Evolutionary conservation across 92 coral and sea anemone species (phyloP).

Genomic region (Hydrozoanthus gracilis): DNA sequence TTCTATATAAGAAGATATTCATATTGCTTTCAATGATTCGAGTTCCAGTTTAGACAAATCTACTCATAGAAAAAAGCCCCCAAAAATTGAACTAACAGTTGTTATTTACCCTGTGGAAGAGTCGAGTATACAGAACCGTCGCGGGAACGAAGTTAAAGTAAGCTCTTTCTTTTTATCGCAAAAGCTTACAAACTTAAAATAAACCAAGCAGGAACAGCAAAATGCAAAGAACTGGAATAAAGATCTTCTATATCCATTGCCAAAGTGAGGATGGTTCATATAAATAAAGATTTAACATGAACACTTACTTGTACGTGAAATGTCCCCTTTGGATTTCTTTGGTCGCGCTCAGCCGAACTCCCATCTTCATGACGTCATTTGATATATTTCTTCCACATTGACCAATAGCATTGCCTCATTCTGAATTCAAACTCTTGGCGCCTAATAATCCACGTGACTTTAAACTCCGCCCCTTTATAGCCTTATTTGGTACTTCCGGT

Average conservation of each 20-base stretch:
- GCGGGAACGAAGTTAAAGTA: slow-evolving; percentile 15
- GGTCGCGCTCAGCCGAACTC: slow-evolving; percentile 78
- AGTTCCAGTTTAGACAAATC: neutral
- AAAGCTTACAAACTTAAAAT: slow-evolving; percentile 12
- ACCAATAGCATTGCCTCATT: slow-evolving; percentile 75
- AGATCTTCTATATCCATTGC: neutral
- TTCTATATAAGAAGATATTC: neutral
- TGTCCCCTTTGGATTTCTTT: slow-evolving; percentile 74
- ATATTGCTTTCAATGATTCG: neutral
- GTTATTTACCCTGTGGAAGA: slow-evolving; percentile 44
- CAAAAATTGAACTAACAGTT: slow-evolving; percentile 14
- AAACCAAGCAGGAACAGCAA: neutral
- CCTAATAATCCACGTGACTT: slow-evolving; percentile 85
- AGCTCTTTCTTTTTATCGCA: slow-evolving; percentile 27
- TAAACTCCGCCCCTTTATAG: slow-evolving; percentile 76
- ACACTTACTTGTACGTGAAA: slow-evolving; percentile 68
- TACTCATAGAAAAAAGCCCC: neutral
- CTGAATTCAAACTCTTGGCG: slow-evolving; percentile 95
- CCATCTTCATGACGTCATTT: slow-evolving; percentile 88
- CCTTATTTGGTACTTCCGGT: slow-evolving; percentile 85
- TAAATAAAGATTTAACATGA: slow-evolving; percentile 73
- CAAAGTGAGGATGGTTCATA: slow-evolving; percentile 74
- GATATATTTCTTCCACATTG: slow-evolving; percentile 63
- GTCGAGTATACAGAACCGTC: slow-evolving; percentile 30
- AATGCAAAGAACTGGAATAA: neutral